Evolutionary conservation across 2,888 invertebrate genomes (phyloP), one percentile per base, ranked within the genome.

Genomic region (Acanthopleura granulata): DNA sequence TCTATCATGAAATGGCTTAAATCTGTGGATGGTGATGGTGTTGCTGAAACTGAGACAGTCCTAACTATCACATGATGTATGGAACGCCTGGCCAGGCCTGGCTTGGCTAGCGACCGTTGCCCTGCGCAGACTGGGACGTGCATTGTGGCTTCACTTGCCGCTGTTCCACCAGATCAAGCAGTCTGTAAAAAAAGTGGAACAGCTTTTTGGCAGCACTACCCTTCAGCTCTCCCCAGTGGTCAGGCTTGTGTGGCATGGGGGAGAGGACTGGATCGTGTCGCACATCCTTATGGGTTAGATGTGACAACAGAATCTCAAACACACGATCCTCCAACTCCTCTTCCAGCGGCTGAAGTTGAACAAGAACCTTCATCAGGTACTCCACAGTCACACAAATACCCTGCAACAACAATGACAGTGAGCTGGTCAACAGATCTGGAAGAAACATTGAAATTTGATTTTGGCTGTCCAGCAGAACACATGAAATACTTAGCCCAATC

Each of bases 291-390:
- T 95, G 94, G 0, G 94, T 93, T 12, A 95, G 88, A 1, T 94
- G 92, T 1, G 94, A 94, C 49, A 94, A 91, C 25, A 95, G 88
- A 40, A 94, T 92, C 85, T 93, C 93, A 73, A 94, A 89, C 9
- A 95, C 91, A 77, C 93, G 92, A 50, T 93, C 92, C 83, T 93
- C 93, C 78, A 92, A 92, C 77, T 92, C 92, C 49, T 93, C 92
- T 3, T 92, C 92, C 76, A 94, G 91, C 0, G 94, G 94, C 61
- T 93, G 92, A 1, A 95, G 90, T 75, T 94, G 93, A 12, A 92
- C 93, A 49, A 95, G 89, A 86, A 95, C 94, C 78, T 94, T 93
- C 15, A 95, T 89, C 12, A 95, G 86, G 88, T 95, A 95, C 87
- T 95, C 95, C n/a, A 94, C 86, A 0, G 94, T 92, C 85, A 93